These are phyloP conservation scores for Phodopus roborovskii DNA, from an alignment of 2,113 vertebrate species.

Conservation along the genomic window DNA sequence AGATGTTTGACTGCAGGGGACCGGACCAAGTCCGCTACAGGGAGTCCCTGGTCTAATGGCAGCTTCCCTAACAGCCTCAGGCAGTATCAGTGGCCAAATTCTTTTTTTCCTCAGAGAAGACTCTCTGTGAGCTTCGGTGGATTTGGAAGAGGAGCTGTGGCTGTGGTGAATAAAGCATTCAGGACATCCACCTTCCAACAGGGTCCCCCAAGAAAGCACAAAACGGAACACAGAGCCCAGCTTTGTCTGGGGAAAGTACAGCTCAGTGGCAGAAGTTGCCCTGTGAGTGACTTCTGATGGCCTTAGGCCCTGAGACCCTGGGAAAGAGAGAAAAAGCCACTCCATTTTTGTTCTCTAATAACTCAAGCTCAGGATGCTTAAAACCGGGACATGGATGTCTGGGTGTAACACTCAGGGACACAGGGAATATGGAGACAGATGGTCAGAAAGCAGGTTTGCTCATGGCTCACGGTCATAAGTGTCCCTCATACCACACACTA, in stretches of 20 bases:
- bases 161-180: slow-evolving; percentile 67
- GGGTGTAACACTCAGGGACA: background rate
- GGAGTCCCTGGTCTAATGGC: background rate
- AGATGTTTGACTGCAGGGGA: background rate
- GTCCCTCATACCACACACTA: background rate
- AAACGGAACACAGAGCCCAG: slow-evolving; percentile 21
- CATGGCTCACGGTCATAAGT: no score
- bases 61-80: background rate
- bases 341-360: background rate
- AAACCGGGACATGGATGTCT: background rate
- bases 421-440: background rate
- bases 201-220: background rate
- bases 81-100: background rate
- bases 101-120: background rate
- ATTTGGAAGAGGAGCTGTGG: background rate
- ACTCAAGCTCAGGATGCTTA: background rate
- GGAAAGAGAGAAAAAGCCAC: slow-evolving; percentile 44
- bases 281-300: background rate
- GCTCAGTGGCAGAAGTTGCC: slow-evolving; percentile 21
- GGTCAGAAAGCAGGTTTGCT: background rate
- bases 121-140: background rate
- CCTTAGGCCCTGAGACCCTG: slow-evolving; percentile 50
- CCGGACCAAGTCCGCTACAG: background rate
- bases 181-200: slow-evolving; percentile 64
- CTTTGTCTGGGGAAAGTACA: slow-evolving; percentile 39